Conservation (phyloP, 2,888 invertebrate genomes). For the Ormyrus labotus region DNA sequence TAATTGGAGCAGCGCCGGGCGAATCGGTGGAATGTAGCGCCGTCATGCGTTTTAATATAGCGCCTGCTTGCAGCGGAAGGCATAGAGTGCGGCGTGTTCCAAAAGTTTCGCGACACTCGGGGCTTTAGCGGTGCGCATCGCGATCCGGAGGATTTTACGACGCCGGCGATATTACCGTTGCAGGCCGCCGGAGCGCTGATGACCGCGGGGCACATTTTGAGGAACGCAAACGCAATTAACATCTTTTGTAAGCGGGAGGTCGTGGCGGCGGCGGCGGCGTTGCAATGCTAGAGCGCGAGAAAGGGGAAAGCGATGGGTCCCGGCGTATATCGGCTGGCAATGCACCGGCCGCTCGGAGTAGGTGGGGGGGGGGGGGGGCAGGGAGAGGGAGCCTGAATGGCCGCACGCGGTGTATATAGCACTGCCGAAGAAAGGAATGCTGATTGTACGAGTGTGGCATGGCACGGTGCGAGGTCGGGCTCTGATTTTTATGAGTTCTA, state of each 20-base stretch:
- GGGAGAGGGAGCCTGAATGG: background rate
- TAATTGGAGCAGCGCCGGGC: conserved; percentile 37
- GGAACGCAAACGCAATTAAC: conserved; percentile 41
- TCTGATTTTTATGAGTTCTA: conserved; percentile 63
- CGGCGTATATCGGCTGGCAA: no score
- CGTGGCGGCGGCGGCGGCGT: conserved; percentile 5
- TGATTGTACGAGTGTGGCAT: conserved; percentile 59
- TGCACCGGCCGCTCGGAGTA: background rate
- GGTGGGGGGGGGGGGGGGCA: background rate
- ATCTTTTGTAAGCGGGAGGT: conserved; percentile 47
- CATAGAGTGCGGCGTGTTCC: background rate
- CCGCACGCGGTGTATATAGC: background rate
- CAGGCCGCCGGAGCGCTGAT: conserved; percentile 8
- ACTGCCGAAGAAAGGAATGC: conserved; percentile 58
- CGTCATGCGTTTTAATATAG: conserved; percentile 48
- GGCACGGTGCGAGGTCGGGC: conserved; percentile 56
- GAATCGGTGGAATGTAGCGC: conserved; percentile 13
- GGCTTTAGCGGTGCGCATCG: background rate
- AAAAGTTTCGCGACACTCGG: conserved; percentile 10
- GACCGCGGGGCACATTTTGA: conserved; percentile 35
- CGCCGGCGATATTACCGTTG: background rate
- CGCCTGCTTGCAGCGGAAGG: background rate
- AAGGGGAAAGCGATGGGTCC: background rate
- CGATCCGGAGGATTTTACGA: no score
- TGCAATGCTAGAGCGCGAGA: conserved; percentile 4